Percentiles rank a stretch among this genome's conserved stretches.
These are phyloP conservation scores for Octonoba sinensis DNA, from an alignment of 2,888 invertebrate species.

Conservation along the genomic window DNA sequence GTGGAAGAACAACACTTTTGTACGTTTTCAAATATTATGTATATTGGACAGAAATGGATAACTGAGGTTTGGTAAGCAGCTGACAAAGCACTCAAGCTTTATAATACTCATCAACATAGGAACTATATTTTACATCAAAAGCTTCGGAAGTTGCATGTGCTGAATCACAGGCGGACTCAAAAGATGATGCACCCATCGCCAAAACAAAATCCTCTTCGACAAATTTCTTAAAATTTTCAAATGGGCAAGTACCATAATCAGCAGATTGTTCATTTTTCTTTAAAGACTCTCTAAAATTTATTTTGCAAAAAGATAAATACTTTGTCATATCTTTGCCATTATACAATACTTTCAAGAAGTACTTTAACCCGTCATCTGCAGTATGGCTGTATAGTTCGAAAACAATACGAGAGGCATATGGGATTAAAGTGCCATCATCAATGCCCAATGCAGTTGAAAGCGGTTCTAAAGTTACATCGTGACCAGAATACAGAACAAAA, in stretches of 20 bases:
- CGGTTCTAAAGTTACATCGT: conserved; percentile 90
- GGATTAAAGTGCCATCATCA: conserved; percentile 76
- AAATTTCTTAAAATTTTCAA: conserved; percentile 88
- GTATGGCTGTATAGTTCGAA: conserved; percentile 86
- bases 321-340: conserved; percentile 90
- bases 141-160: conserved; percentile 43
- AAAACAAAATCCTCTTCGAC: conserved; percentile 89
- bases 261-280: conserved; percentile 45
- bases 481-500: conserved; percentile 88
- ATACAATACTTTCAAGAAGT: conserved; percentile 85
- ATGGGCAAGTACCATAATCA: conserved; percentile 78
- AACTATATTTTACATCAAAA: conserved; percentile 55
- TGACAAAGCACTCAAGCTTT: conserved; percentile 18
- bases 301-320: conserved; percentile 82
- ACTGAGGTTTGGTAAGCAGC: no score
- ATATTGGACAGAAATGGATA: no score
- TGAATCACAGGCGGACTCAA: conserved; percentile 78
- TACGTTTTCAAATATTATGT: no score
- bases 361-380: conserved; percentile 73
- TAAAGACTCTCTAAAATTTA: conserved; percentile 70
- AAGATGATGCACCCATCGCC: conserved; percentile 87
- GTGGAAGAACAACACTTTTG: no score
- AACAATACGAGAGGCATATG: conserved; percentile 88
- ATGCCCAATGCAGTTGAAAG: conserved; percentile 85
- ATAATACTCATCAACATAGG: conserved; percentile 53